Evolutionary conservation across 2,888 invertebrate genomes (phyloP).

Genomic region (Miltochrista miniata): DNA sequence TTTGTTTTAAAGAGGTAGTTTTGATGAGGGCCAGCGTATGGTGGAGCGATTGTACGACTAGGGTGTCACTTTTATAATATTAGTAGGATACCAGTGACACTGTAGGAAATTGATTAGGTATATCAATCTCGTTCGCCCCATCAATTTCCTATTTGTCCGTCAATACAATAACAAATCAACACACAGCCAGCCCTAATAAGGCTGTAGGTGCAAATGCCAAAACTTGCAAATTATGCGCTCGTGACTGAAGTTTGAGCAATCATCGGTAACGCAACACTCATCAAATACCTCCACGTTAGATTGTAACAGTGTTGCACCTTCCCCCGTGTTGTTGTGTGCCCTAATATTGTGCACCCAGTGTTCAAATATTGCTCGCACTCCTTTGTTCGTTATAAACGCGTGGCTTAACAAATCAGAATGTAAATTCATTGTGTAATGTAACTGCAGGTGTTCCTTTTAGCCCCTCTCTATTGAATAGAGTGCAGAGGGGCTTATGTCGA

Average conservation of each 20-base stretch:
- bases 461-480: too few relatives aligned
- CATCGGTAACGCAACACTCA: conserved; percentile 64
- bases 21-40: too few relatives aligned
- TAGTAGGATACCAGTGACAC: not conserved
- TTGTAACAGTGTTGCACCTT: conserved; percentile 23
- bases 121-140: too few relatives aligned
- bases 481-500: too few relatives aligned
- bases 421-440: not conserved
- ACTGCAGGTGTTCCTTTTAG: too few relatives aligned
- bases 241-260: conserved; percentile 75
- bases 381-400: conserved; percentile 3
- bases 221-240: conserved; percentile 75
- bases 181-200: conserved; percentile 12
- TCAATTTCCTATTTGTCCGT: too few relatives aligned
- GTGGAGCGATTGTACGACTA: too few relatives aligned
- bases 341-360: conserved; percentile 18
- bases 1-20: too few relatives aligned
- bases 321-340: conserved; percentile 26
- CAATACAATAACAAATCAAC: too few relatives aligned
- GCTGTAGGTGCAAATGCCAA: conserved; percentile 65
- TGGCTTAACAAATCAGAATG: not conserved
- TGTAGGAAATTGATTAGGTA: not conserved
- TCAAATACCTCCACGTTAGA: conserved; percentile 47
- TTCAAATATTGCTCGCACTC: conserved; percentile 1
- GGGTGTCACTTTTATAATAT: too few relatives aligned